Base-by-base conservation (phyloP, 2,888 invertebrate genomes). In the Archaeoteleia sp. region DNA sequence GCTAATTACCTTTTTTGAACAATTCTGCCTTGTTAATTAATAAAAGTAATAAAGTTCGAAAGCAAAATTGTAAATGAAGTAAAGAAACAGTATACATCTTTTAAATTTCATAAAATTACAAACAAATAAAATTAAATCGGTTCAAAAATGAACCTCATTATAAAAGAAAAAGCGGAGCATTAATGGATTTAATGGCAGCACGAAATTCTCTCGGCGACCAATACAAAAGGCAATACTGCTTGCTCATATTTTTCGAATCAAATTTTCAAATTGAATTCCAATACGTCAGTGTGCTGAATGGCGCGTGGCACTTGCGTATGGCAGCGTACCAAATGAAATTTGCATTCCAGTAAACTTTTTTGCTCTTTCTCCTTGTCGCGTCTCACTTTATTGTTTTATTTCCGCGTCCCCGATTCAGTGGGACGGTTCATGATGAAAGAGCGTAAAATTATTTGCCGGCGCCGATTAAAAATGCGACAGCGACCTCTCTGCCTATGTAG, bases 311-410 rank as follows among this genome's bases (percentile, higher is more conserved):
- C 37, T 65, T 57, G 70, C 45, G 63, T 67, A 67, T 67, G 65
- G 69, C 67, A 66, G 68, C 23, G 46, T 40, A 65, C 69, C 65
- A 46, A 71, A 69, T 71, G 57, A 69, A 69, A 70, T 71, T 68
- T 70, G 40, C 68, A 66, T 73, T 70, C 61, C 55, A 12, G 37
- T 35, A 46, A 43, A 42, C 40, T 29, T 32, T 42, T 61, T 12
- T 27, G 13, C 46, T 40, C 45, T 55, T 43, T 49, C 51, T 55
- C 49, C 37, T 14, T 30, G 42, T 43, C 43, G 39, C 10, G 35
- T 35, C 48, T 63, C 54, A 43, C 40, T 42, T 62, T 29, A 49
- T 63, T 55, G 63, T 63, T 63, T 42, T n/a, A 48, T 46, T 54
- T 51, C 45, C 29, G 37, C 10, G 39, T 7, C 9, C n/a, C 20